Evolutionary conservation across 2,113 vertebrate genomes (phyloP), one percentile per base, ranked within the genome.

Genomic region (Centropus unirufus): DNA sequence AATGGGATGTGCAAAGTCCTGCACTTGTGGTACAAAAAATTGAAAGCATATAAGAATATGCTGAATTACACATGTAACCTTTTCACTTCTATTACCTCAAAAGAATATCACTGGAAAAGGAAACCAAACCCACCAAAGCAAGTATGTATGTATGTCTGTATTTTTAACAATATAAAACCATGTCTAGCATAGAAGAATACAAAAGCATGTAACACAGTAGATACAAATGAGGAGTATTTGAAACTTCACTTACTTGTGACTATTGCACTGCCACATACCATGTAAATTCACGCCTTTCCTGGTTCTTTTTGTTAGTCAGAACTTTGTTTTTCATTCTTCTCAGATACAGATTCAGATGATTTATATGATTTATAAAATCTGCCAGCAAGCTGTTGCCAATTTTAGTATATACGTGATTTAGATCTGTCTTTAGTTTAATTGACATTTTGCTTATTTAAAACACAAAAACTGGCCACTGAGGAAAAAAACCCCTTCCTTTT

Each of bases 361-460:
- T 46, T 18, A 46, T 15, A 46, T 18, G 30, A 93, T 63, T 77
- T 59, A 92, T 57, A 77, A 94, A 91, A 85, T 58, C 84, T 83
- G 75, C 52, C 59, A 88, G 54, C 26, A 80, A 87, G 51, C 14
- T 3, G 1, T 61, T 79, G 85, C 34, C 46, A 88, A 40, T 77
- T 90, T 89, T 62, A 83, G 32, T 42, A 63, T 57, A 70, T 9
- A 73, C 0, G 2, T 63, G 42, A 91, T 74, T 93, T 93, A 95
- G 75, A 74, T 17, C 27, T 74, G 64, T 0, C 86, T 95, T 95
- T 62, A 85, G 22, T 92, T 91, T 86, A 83, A 96, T 40, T 86
- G 93, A 90, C 39, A 74, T 74, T 94, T 93, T 74, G 17, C 55
- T 88, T 90, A 77, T 81, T 91, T 90, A 67, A 95, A 95, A 79